A percentile compares a stretch with the other conserved stretches of the same genome.
phyloP scores from a whole-genome alignment of 2,797 vertebrate species.

The Manis javanica region DNA sequence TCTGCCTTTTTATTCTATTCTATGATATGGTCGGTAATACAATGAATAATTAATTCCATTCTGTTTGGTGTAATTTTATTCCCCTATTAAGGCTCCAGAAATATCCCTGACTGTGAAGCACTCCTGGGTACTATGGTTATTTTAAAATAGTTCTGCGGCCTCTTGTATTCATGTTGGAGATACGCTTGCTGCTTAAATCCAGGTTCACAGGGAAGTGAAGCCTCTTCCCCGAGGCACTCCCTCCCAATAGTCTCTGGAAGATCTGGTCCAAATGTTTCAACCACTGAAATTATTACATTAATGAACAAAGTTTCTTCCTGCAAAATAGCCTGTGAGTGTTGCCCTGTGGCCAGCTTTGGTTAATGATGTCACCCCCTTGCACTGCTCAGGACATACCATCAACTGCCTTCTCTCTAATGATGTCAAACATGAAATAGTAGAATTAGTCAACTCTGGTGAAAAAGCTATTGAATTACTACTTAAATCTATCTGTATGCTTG shows the following conservation, averaged over 20 bases:
- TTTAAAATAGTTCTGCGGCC: not conserved
- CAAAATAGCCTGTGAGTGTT: not conserved
- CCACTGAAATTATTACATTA: not conserved
- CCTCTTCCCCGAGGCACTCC: too few species aligned
- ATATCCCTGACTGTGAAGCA: not conserved
- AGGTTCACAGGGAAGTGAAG: not conserved
- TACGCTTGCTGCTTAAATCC: not conserved
- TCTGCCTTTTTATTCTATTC: conserved; percentile 43
- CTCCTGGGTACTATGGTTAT: not conserved
- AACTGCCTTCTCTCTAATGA: conserved; percentile 13
- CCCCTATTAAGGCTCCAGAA: not conserved
- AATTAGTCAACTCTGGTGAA: conserved; percentile 46
- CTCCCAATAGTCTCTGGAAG: not conserved
- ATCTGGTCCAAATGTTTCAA: not conserved
- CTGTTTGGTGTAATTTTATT: conserved; percentile 63
- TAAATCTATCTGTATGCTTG: conserved; percentile 47
- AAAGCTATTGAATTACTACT: conserved; percentile 38
- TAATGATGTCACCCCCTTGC: not conserved
- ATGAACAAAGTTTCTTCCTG: not conserved
- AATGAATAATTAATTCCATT: conserved; percentile 10
- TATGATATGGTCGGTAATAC: not conserved
- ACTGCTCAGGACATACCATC: not conserved
- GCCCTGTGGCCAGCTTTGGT: not conserved
- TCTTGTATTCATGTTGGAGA: not conserved
- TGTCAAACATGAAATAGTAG: conserved; percentile 33